Evolutionary conservation across 1,140 invertebrate genomes (phyloP).

Genomic region (Bombus superbus): DNA sequence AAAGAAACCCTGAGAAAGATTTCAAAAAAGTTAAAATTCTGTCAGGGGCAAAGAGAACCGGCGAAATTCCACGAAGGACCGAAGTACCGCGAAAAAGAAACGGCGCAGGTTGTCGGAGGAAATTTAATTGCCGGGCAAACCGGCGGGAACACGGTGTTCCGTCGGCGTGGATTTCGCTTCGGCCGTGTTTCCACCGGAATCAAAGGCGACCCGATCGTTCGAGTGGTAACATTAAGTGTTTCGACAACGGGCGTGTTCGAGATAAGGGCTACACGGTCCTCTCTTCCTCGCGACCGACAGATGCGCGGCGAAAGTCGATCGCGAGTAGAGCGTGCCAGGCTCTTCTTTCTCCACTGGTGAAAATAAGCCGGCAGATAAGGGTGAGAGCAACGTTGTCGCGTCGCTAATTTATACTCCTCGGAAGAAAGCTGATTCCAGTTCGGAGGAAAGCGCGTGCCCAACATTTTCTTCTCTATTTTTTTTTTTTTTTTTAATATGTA

Average conservation of each 20-base stretch:
- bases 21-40: not conserved
- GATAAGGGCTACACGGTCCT: constrained; percentile 32
- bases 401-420: constrained; percentile 11
- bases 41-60: not conserved
- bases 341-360: not conserved
- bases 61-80: not conserved
- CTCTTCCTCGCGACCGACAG: constrained; percentile 10
- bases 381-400: constrained; percentile 8
- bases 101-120: not conserved
- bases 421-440: constrained; percentile 1
- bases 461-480: not conserved
- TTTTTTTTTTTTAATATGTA: not conserved
- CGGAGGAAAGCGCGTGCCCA: constrained; percentile 41
- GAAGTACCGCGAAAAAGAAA: not conserved
- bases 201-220: constrained; percentile 29
- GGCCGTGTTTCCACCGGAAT: constrained; percentile 33
- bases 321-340: not conserved
- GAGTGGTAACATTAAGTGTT: constrained; percentile 45
- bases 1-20: not conserved
- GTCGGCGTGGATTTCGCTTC: constrained; percentile 31
- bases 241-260: constrained; percentile 55
- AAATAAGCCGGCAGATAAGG: constrained; percentile 42
- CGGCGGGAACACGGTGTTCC: constrained; percentile 37
- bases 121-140: constrained; percentile 38
- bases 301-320: constrained; percentile 35